Conservation (phyloP, 1,140 invertebrate species). For the Meloidogyne chitwoodi region DNA sequence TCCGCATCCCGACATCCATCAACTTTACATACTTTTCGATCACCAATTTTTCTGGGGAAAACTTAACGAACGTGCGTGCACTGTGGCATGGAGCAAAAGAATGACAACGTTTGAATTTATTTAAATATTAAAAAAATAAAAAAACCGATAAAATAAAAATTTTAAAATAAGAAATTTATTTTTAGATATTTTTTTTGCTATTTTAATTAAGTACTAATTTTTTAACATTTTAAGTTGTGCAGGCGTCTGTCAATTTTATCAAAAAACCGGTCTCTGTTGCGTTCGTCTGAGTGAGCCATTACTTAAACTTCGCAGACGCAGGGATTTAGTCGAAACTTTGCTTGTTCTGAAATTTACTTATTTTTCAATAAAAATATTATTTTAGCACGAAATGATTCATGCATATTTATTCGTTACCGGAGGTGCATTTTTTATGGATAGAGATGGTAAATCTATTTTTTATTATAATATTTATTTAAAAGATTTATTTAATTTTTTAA, state of each 20-base stretch:
- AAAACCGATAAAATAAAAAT: neutral
- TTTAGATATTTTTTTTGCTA: neutral
- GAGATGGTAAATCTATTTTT: conserved; percentile 21
- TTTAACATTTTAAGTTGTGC: conserved; percentile 68
- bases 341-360: conserved; percentile 66
- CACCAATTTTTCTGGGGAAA: conserved; percentile 76
- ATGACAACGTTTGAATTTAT: conserved; percentile 72
- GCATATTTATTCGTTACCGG: conserved; percentile 85
- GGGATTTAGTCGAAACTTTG: conserved; percentile 89
- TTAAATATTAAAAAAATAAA: neutral
- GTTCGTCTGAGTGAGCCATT: conserved; percentile 77
- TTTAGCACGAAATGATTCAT: conserved; percentile 97
- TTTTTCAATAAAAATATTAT: conserved; percentile 13
- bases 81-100: conserved; percentile 85
- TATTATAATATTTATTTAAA: too few species aligned
- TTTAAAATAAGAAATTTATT: neutral
- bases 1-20: conserved; percentile 83
- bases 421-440: conserved; percentile 24
- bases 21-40: conserved; percentile 81
- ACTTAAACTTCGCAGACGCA: conserved; percentile 81
- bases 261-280: conserved; percentile 73
- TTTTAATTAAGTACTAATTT: too few species aligned
- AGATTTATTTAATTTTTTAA: too few species aligned
- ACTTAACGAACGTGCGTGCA: conserved; percentile 68
- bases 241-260: conserved; percentile 76